Base-by-base conservation (phyloP, 2,113 vertebrate genomes). In the Asarcornis scutulata region DNA sequence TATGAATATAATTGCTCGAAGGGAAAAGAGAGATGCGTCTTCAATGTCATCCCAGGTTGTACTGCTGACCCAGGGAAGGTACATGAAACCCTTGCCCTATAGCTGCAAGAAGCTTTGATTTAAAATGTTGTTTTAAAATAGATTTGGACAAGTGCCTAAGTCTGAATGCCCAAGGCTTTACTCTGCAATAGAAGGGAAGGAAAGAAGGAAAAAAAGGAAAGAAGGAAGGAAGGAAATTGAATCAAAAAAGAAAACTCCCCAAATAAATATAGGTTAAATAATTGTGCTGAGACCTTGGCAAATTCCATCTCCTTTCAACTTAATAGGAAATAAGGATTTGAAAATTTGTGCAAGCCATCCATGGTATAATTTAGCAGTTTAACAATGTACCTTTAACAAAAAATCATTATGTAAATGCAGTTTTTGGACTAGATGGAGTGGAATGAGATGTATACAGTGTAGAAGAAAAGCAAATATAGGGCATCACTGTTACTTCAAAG, bases 61-160 rank as follows among this genome's bases (percentile, higher is more conserved):
- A 21, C 58, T 60, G 59, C 46, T 88, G 76, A 72, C 46, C 64
- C 64, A 53, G 71, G 75, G 55, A 83, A 84, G 62, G 62, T n/a
- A 83, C 53, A 31, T 3, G 2, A 85, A 82, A 88, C 84, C 71
- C 31, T 88, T 1, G 3, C 29, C 71, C 84, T 90, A 31, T 27
- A 91, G 69, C 62, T 88, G 86, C 53, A 91, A 91, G 56, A 83
- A 83, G 60, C 72, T 93, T 82, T 91, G 89, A 88, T 95, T 78
- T 84, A 68, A 94, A 95, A 85, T 81, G 60, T 67, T 85, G 34
- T 56, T 94, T 96, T 92, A 91, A 95, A 91, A 92, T 93, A 93
- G 75, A 69, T 89, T 95, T 96, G 93, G 89, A 91, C 67, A 91
- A 21, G 42, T 88, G 93, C 96, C 94, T 83, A 79, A 83, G 12